Percentiles rank a stretch among this genome's conserved stretches.
These are phyloP conservation scores for Melanchra persicariae DNA, from an alignment of 2,888 invertebrate genomes.

Conservation along the genomic window DNA sequence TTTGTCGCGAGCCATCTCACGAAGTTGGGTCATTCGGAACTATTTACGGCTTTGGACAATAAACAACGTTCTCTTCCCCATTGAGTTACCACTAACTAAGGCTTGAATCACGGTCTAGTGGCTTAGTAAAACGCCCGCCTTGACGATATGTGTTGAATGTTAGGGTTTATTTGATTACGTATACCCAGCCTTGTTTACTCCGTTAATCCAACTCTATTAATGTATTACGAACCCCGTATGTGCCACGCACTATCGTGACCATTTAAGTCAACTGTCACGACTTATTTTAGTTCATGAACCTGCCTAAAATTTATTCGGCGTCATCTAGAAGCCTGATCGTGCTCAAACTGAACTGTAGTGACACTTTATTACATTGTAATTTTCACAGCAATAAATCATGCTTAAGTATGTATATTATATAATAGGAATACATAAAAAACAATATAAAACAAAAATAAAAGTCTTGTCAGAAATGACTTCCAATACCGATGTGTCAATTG, in stretches of 20 bases:
- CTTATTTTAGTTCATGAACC: neutral
- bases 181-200: slow-evolving; percentile 22
- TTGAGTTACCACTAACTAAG: neutral
- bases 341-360: neutral
- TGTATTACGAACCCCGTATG: slow-evolving; percentile 18
- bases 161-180: slow-evolving; percentile 35
- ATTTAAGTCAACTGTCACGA: slow-evolving; percentile 2
- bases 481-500: neutral
- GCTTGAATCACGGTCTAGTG: slow-evolving; percentile 34
- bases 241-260: slow-evolving; percentile 2
- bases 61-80: slow-evolving; percentile 19
- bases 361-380: neutral
- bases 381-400: neutral
- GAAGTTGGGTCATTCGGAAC: slow-evolving; percentile 3
- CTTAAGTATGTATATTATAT: neutral
- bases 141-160: slow-evolving; percentile 25
- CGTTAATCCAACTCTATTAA: slow-evolving; percentile 8
- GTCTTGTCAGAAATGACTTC: neutral
- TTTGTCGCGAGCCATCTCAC: slow-evolving; percentile 1
- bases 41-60: slow-evolving; percentile 14
- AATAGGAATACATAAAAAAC: neutral
- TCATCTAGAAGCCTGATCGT: slow-evolving; percentile 2
- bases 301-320: neutral
- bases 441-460: neutral
- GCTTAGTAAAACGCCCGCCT: neutral